Evolutionary conservation across 2,888 invertebrate species (phyloP), one percentile per base, ranked within the genome.

Genomic region (Drosophila nigritarsus): DNA sequence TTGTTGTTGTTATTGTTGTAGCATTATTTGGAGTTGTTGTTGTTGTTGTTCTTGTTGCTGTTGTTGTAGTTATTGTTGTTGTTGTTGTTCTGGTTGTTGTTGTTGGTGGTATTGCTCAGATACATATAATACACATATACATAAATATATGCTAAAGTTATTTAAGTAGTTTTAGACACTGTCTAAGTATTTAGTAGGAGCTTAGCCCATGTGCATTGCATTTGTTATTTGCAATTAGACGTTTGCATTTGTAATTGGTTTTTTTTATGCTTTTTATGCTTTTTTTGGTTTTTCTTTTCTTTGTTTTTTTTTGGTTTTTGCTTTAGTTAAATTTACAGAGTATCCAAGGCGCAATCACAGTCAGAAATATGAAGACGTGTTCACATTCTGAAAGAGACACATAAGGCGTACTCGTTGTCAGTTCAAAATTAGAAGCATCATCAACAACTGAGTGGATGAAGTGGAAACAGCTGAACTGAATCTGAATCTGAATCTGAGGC

Each of bases 311-410:
- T 59, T 64, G 71, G 34, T 62, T 50, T 68, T 34, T 59, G 55
- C 59, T 63, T 63, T 61, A 50, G 58, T 64, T 65, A 55, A 60
- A 65, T 78, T 68, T 83, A 83, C 87, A 87, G 80, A 69, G 51
- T 88, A 91, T 91, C 92, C 91, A 91, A 85, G 91, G 89, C 91
- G 89, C 91, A 80, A 91, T 90, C 92, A 91, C 86, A 89, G 91
- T 91, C 91, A 91, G 92, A 91, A 92, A 89, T 91, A 91, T 91
- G 90, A 92, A 89, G 87, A 81, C 83, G 87, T 89, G 86, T 92
- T 91, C 91, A 91, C 89, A 90, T 91, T 91, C 91, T 91, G 91
- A 91, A 91, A 91, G 91, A 91, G 90, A 91, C 85, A 91, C 90
- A 86, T 83, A 91, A 91, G 89, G 89, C 90, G 91, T 92, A 91